phyloP scores from a whole-genome alignment of 2,113 vertebrate species.

The Colinus virginianus region DNA sequence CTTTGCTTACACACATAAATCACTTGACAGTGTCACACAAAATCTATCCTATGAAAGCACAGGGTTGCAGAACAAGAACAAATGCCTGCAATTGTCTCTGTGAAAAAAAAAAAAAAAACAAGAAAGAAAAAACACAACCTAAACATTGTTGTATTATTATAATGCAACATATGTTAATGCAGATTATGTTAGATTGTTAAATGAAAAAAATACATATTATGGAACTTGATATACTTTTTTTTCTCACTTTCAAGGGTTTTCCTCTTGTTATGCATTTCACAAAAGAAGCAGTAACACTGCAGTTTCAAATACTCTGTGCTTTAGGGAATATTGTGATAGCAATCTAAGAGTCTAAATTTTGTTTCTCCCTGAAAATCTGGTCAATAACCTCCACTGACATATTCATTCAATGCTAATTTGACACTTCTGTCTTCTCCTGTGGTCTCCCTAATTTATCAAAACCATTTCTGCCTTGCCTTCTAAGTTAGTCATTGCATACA shows the following conservation, averaged over 20 bases:
- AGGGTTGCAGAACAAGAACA: constrained; percentile 19
- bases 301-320: not conserved
- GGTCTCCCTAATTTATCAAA: not conserved
- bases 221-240: not conserved
- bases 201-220: not conserved
- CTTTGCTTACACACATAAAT: constrained; percentile 72
- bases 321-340: not conserved
- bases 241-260: not conserved
- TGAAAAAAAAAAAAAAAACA: not conserved
- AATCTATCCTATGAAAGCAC: constrained; percentile 16
- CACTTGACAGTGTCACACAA: constrained; percentile 30
- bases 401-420: not conserved
- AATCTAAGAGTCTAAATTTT: not conserved
- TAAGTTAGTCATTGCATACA: not conserved
- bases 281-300: not conserved
- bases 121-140: not conserved
- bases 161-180: not conserved
- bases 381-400: not conserved
- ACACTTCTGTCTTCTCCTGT: not conserved
- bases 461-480: not conserved
- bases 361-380: not conserved
- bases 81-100: not conserved
- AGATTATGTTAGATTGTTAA: not conserved
- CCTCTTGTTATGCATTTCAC: not conserved
- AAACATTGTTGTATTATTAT: not conserved